Base-by-base conservation (phyloP, 2,888 invertebrate species). In the Diplolepis rosae region DNA sequence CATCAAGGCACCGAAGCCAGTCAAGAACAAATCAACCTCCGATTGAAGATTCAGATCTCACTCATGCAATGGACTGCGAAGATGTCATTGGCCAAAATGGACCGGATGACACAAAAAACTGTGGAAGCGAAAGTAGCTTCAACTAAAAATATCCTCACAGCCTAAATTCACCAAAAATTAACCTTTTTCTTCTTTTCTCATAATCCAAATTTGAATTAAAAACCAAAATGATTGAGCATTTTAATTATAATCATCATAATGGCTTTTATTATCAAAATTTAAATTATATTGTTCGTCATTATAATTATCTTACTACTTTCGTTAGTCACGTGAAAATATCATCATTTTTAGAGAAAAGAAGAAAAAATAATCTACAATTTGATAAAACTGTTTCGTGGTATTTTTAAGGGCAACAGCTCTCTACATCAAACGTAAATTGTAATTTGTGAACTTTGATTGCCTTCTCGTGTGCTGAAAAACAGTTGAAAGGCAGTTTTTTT, bases 1-100 rank as follows among this genome's bases (percentile, higher is more conserved):
- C 69, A 2, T 75, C 75, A 50, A 71, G 76, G 45, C 61, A 74
- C 45, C 72, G 76, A 24, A 77, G 77, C 39, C 70, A 76, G 22
- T 68, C 73, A 45, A 69, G 75, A 30, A 61, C 11, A 18, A 18
- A 7, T 69, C 74, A 15, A 48, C 61, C 13, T 28, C 72, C 22
- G 71, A 68, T 24, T 35, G 75, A 73, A 67, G 54, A 45, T 11
- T 70, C 65, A 3, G 66, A 76, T 15, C 24, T 18, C 6, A 39
- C 9, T 6, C 45, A 15, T 24, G 65, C 9, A 11, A 70, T 72
- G 68, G 66, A 75, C 30, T 71, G 74, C n/a, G 74, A 71, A 11
- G 50, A 52, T 32, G 69, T 68, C 56, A 52, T 66, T 50, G 68
- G 71, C 42, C 48, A 22, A 4, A 70, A 68, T 48, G 50, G 52